phyloP scores from a whole-genome alignment of 2,113 vertebrate species.

The Vulpes vulpes region DNA sequence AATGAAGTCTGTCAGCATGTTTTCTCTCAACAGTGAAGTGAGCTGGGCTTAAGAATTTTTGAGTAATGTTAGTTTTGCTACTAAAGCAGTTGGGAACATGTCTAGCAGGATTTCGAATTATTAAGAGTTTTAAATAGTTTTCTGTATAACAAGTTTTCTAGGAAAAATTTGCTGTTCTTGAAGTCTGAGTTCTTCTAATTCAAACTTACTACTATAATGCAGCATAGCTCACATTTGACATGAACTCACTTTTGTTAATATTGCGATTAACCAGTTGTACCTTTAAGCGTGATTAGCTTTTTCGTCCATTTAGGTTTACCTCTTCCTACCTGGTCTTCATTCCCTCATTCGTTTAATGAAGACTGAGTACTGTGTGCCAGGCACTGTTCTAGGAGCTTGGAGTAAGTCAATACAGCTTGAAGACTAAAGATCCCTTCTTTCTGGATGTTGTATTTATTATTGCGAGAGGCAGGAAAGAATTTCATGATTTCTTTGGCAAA shows the following conservation, averaged over 20 bases:
- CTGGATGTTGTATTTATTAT: not conserved
- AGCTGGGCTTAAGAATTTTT: not conserved
- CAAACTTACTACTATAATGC: conserved; percentile 17
- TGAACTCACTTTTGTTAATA: not conserved
- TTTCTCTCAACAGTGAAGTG: not conserved
- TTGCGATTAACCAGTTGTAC: not conserved
- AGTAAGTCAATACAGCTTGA: not conserved
- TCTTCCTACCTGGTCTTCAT: conserved; percentile 4
- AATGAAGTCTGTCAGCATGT: not conserved
- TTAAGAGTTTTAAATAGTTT: not conserved
- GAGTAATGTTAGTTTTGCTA: not conserved
- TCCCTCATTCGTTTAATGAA: not conserved
- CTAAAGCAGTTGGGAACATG: not conserved
- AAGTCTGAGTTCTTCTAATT: not conserved
- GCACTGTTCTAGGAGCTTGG: not conserved
- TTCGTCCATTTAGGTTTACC: conserved; percentile 23
- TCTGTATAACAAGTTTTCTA: not conserved
- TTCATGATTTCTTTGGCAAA: not conserved
- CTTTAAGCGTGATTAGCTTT: conserved; percentile 2
- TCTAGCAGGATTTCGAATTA: conserved; percentile 30
- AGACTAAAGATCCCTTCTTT: conserved; percentile 28
- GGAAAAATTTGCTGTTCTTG: not conserved
- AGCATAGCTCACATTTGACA: not conserved
- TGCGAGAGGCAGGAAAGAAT: not conserved
- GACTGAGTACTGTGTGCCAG: not conserved